Evolutionary conservation across 2,797 vertebrate genomes (phyloP), one percentile per base, ranked within the genome.

Genomic region (Enteromius argenteus): DNA sequence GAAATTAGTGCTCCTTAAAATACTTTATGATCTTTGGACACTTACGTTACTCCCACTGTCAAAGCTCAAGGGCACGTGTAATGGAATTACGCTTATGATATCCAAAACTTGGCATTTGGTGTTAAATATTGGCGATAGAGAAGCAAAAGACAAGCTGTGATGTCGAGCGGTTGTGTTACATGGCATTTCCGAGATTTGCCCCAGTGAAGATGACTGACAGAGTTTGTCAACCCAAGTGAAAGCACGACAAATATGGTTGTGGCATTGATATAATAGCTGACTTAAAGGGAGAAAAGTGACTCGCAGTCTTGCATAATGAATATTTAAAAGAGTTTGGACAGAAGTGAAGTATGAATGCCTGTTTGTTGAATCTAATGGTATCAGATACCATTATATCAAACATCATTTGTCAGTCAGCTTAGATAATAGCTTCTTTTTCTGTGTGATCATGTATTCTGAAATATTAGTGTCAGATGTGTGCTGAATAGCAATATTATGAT

Each of bases 11-110:
- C 78, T 86, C 73, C 62, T 81, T 77, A 84, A 85, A 79, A 73
- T 75, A 79, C 60, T 87, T 87, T 87, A 87, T 66, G 69, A 81
- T 86, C 88, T 86, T 71, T 85, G 76, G 84, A 58, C 84, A 74
- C 84, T 84, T 81, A 86, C 68, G 53, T 84, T 74, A 46, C 73
- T 84, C 39, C 30, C 30, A 15, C 73, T 84, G 37, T 81, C 86
- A 87, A 84, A 88, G 78, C 86, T 81, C 78, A 84, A 85, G 86
- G 86, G 68, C 84, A 79, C n/a, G 30, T 62, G 51, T 78, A 87
- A 85, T 79, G 67, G 51, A 84, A 84, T 79, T 84, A 72, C 39
- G 17, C 49, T 76, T 53, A 84, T 72, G 81, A 85, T 56, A 58
- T 86, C 78, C 78, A 74, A 81, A 76, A 82, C 67, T 58, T 82